Conservation (phyloP, 2,113 vertebrate species). For the Dipodomys stephensi region DNA sequence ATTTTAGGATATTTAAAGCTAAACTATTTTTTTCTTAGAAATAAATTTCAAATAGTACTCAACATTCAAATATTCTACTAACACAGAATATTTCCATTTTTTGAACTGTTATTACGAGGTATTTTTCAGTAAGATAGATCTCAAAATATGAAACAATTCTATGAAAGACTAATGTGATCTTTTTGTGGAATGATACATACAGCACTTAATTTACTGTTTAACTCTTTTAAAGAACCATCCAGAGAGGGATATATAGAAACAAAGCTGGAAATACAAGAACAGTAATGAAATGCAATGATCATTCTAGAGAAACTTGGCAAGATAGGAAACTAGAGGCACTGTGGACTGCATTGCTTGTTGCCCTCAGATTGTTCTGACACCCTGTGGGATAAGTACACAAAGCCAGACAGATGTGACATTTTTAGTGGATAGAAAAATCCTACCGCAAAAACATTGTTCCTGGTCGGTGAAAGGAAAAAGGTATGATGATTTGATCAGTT, state of each 20-base stretch:
- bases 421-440: conserved; percentile 38
- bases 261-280: conserved; percentile 64
- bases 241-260: neutral
- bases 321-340: conserved; percentile 57
- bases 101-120: neutral
- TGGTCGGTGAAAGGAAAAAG: conserved; percentile 22
- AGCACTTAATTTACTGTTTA: conserved; percentile 61
- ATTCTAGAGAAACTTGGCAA: conserved; percentile 54
- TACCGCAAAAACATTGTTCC: conserved; percentile 8
- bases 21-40: neutral
- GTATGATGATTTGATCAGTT: conserved; percentile 1
- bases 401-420: conserved; percentile 40
- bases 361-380: conserved; percentile 58
- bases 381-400: conserved; percentile 44
- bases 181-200: conserved; percentile 26
- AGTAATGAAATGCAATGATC: conserved; percentile 48
- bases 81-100: neutral
- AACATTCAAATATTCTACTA: neutral
- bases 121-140: neutral
- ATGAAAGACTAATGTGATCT: conserved; percentile 14
- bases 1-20: neutral
- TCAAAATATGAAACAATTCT: conserved; percentile 29
- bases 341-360: conserved; percentile 7
- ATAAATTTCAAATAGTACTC: neutral
- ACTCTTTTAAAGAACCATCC: conserved; percentile 44